A percentile compares a stretch with the other conserved stretches of the same genome.
Evolutionary conservation across 2,797 vertebrate species (phyloP).

Genomic region (Sebastes diaconus): DNA sequence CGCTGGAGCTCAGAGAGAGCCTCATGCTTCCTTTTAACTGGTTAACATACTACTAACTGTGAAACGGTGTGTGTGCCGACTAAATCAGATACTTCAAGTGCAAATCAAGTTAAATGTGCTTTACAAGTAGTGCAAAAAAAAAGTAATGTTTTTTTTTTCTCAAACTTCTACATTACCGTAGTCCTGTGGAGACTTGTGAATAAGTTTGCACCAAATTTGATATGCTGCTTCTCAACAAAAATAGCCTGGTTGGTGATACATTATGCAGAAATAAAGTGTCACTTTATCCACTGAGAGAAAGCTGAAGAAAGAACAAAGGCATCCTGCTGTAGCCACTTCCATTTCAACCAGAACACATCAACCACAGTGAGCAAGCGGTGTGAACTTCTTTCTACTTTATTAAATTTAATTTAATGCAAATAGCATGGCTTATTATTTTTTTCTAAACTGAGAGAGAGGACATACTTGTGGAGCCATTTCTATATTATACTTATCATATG

Average conservation of each 20-base stretch:
- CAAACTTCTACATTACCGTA: background rate
- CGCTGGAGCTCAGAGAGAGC: no score
- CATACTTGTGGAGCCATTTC: background rate
- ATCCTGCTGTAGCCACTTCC: conserved; percentile 42
- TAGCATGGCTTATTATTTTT: background rate
- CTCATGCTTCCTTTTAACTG: no score
- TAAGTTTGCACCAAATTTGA: conserved; percentile 12
- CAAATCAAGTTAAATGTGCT: background rate
- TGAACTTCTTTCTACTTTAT: background rate
- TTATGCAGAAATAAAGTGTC: conserved; percentile 35
- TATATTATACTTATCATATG: background rate
- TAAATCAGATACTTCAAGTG: background rate
- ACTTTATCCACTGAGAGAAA: conserved; percentile 20
- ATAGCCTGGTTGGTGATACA: conserved; percentile 9
- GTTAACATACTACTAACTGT: no score
- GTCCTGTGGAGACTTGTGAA: background rate
- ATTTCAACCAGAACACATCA: conserved; percentile 45
- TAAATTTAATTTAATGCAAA: no score
- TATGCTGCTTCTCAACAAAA: conserved; percentile 15
- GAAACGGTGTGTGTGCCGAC: background rate
- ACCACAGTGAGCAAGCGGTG: background rate
- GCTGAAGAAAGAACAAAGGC: conserved; percentile 38
- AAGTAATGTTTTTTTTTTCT: background rate
- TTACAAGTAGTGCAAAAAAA: background rate
- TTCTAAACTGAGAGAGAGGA: background rate